These are phyloP conservation scores for Melitaea cinxia DNA, from an alignment of 1,140 invertebrate genomes.

Conservation along the genomic window DNA sequence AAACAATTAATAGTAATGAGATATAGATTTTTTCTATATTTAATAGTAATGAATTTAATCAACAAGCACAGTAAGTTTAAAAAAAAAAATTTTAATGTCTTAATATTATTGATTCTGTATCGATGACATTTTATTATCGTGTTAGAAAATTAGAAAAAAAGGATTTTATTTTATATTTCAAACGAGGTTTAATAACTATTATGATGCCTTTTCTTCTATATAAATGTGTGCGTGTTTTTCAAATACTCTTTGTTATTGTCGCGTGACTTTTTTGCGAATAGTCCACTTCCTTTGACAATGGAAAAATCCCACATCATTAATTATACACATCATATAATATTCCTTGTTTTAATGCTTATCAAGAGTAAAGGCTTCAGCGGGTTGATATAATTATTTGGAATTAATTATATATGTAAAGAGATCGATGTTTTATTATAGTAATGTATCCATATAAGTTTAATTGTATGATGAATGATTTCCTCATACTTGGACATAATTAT, in stretches of 20 bases:
- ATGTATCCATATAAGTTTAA: not conserved
- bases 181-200: not conserved
- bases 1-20: no score
- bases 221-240: not conserved
- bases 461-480: not conserved
- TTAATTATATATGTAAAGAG: not conserved
- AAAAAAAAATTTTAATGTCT: no score
- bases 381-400: not conserved
- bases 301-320: slow-evolving; percentile 6
- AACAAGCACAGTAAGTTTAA: no score
- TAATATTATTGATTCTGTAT: no score
- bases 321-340: no score
- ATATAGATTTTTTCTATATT: no score
- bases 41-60: no score
- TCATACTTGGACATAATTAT: no score
- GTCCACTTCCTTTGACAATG: slow-evolving; percentile 1
- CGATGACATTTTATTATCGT: no score
- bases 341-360: slow-evolving; percentile 4
- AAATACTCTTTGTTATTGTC: not conserved
- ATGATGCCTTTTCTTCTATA: not conserved
- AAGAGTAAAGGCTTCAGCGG: not conserved
- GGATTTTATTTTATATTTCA: not conserved
- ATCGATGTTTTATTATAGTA: not conserved
- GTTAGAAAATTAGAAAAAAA: no score
- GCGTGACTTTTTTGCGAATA: not conserved